A percentile compares a stretch with the other conserved stretches of the same genome.
phyloP scores from a whole-genome alignment of 2,888 invertebrate species.

The Cerceris rybyensis region DNA sequence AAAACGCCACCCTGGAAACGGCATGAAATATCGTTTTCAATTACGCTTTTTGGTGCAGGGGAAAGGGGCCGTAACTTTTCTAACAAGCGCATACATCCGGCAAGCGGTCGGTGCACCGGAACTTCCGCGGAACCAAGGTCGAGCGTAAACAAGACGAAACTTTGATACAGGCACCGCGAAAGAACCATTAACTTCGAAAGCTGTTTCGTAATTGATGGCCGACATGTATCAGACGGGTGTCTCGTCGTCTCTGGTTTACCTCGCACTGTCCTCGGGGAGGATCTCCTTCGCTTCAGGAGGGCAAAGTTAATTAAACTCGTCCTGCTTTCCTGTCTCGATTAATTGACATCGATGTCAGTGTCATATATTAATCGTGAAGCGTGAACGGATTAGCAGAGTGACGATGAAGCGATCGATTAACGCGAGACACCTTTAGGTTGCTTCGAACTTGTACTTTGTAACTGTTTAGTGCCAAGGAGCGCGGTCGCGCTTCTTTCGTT shows the following conservation, averaged over 20 bases:
- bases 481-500: too few relatives aligned
- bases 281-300: conserved; percentile 44
- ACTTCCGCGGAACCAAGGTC: not conserved
- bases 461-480: too few relatives aligned
- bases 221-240: conserved; percentile 13
- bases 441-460: too few relatives aligned
- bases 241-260: conserved; percentile 35
- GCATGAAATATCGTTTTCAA: not conserved
- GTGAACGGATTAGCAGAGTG: conserved; percentile 2
- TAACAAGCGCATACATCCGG: not conserved
- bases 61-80: not conserved
- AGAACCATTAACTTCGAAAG: conserved; percentile 1
- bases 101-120: not conserved
- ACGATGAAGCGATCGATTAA: not conserved
- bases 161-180: conserved; percentile 1
- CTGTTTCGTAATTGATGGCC: conserved; percentile 18
- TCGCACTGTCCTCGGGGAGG: conserved; percentile 31
- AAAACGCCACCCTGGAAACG: not conserved
- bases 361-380: conserved; percentile 34
- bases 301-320: conserved; percentile 47
- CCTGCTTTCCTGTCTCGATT: conserved; percentile 23
- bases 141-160: conserved; percentile 1
- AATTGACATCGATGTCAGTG: conserved; percentile 33
- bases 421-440: too few relatives aligned
- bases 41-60: not conserved